A percentile compares a stretch with the other conserved stretches of the same genome.
phyloP scores from a whole-genome alignment of 2,797 vertebrate genomes.

The Rhabdomys pumilio region DNA sequence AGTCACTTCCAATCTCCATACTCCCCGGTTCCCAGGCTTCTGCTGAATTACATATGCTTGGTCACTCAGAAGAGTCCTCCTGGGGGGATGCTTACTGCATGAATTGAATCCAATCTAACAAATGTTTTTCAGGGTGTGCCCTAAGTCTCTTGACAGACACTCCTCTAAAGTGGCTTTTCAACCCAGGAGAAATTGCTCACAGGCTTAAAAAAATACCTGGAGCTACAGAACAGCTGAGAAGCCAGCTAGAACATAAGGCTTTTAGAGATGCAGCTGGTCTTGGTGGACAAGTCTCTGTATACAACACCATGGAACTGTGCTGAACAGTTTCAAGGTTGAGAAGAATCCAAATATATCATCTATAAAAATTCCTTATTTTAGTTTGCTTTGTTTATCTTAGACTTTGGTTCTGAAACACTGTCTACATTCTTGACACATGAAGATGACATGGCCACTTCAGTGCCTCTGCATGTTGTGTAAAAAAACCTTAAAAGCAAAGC shows the following conservation, averaged over 20 bases:
- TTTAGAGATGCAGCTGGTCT: slow-evolving; percentile 54
- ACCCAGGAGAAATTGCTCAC: slow-evolving; percentile 61
- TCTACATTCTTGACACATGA: slow-evolving; percentile 89
- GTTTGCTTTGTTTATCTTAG: slow-evolving; percentile 86
- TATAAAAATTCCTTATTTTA: slow-evolving; percentile 86
- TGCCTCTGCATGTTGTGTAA: slow-evolving; percentile 86
- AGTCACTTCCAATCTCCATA: slow-evolving; percentile 58
- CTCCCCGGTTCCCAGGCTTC: slow-evolving; percentile 54
- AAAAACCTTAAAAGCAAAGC: slow-evolving; percentile 87
- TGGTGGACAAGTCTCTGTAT: slow-evolving; percentile 55
- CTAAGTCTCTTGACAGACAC: slow-evolving; percentile 55
- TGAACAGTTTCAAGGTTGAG: slow-evolving; percentile 79
- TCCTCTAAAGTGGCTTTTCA: slow-evolving; percentile 41
- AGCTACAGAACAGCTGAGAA: slow-evolving; percentile 58
- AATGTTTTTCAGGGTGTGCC: slow-evolving; percentile 34
- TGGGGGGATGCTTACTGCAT: not conserved
- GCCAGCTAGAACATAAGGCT: slow-evolving; percentile 53
- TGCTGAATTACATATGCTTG: slow-evolving; percentile 62
- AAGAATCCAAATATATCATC: slow-evolving; percentile 85
- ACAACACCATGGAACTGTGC: slow-evolving; percentile 66
- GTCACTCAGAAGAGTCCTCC: slow-evolving; percentile 31
- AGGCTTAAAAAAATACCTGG: slow-evolving; percentile 58
- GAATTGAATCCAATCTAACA: slow-evolving; percentile 25
- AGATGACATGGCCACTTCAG: slow-evolving; percentile 87
- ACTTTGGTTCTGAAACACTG: slow-evolving; percentile 90